These are phyloP conservation scores for Rhea pennata DNA, from an alignment of 2,113 vertebrate species.

Conservation along the genomic window DNA sequence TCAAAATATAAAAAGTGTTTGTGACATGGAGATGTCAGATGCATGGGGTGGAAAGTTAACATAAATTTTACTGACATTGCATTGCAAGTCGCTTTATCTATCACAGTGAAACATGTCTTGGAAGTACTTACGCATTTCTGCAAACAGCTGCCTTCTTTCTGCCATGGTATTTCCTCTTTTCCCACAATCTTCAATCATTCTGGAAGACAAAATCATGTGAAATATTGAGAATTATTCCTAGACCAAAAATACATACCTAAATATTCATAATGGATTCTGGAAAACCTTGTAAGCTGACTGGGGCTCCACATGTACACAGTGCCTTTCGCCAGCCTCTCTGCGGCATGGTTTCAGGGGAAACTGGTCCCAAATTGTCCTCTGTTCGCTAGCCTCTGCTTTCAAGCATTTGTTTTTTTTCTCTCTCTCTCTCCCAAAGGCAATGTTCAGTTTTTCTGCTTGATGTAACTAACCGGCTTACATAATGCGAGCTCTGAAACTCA, in stretches of 20 bases:
- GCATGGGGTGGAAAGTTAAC: neutral
- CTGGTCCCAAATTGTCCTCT: constrained; percentile 15
- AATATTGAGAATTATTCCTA: constrained; percentile 26
- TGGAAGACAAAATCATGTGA: constrained; percentile 78
- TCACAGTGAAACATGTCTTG: constrained; percentile 10
- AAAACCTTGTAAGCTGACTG: constrained; percentile 22
- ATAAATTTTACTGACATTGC: constrained; percentile 1
- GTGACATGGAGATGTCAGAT: neutral
- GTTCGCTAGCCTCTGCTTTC: constrained; percentile 27
- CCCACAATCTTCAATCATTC: constrained; percentile 96
- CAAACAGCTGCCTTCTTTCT: constrained; percentile 99
- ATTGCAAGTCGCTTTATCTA: constrained; percentile 35
- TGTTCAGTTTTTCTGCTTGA: constrained; percentile 67
- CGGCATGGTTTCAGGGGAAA: neutral
- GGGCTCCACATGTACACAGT: neutral
- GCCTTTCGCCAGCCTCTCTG: neutral
- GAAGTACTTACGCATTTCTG: constrained; percentile 97
- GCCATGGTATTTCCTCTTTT: constrained; percentile 94
- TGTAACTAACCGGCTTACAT: constrained; percentile 63
- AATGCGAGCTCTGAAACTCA: constrained; percentile 62
- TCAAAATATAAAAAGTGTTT: neutral
- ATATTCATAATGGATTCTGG: neutral
- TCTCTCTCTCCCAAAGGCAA: constrained; percentile 38
- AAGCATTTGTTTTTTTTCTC: constrained; percentile 31
- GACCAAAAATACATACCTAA: neutral